Conservation (phyloP, 2,888 invertebrate species). For the Orchesella flavescens region DNA sequence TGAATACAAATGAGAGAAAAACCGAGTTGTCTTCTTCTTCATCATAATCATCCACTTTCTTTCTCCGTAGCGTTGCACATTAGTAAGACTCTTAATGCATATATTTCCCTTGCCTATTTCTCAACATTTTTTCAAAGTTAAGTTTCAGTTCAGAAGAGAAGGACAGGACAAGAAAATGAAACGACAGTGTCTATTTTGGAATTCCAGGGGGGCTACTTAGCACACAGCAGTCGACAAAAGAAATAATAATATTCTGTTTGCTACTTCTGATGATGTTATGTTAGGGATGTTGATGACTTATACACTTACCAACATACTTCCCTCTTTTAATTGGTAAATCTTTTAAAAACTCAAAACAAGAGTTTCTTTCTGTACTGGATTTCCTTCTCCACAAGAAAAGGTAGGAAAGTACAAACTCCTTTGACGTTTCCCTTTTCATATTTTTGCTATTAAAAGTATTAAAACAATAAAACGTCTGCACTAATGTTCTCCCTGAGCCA, state of each 20-base stretch:
- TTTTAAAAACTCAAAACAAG: slow-evolving; percentile 1
- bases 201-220: slow-evolving; percentile 57
- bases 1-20: slow-evolving; percentile 53
- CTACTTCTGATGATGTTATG: slow-evolving; percentile 14
- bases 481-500: no score
- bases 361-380: not conserved
- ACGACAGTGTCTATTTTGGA: slow-evolving; percentile 43
- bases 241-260: not conserved
- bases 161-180: slow-evolving; percentile 37
- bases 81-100: not conserved
- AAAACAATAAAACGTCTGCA: not conserved
- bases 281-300: slow-evolving; percentile 31
- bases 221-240: slow-evolving; percentile 43
- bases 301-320: slow-evolving; percentile 8
- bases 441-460: slow-evolving; percentile 28
- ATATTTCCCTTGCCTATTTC: not conserved
- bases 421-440: slow-evolving; percentile 10
- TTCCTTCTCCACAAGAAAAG: not conserved
- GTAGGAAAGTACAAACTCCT: not conserved
- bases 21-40: slow-evolving; percentile 30
- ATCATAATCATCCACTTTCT: slow-evolving; percentile 33
- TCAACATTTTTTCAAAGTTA: slow-evolving; percentile 7
- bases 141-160: not conserved
- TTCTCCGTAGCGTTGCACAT: not conserved
- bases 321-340: slow-evolving; percentile 31